Evolutionary conservation across 2,113 vertebrate genomes (phyloP).

Genomic region (Fukomys damarensis): DNA sequence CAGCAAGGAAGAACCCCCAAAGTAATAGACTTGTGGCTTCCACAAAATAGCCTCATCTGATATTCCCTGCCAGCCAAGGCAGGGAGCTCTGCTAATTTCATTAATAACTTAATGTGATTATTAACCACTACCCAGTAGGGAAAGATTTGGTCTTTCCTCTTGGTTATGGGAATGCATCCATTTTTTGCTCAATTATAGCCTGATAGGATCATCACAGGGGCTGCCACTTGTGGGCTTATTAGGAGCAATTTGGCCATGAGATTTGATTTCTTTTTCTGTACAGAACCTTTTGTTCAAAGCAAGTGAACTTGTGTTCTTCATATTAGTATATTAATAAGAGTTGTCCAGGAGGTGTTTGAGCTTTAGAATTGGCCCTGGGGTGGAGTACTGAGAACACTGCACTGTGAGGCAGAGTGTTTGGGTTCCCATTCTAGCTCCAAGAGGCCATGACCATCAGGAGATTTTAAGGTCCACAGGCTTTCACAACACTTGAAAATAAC

Average conservation of each 20-base stretch:
- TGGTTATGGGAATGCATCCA: constrained; percentile 61
- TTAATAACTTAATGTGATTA: constrained; percentile 76
- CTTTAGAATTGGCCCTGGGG: background rate
- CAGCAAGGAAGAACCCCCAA: background rate
- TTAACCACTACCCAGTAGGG: constrained; percentile 43
- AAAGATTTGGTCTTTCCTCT: constrained; percentile 63
- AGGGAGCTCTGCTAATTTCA: constrained; percentile 65
- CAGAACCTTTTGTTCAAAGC: constrained; percentile 69
- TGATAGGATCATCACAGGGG: constrained; percentile 40
- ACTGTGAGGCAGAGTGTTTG: background rate
- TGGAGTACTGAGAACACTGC: background rate
- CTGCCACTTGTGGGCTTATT: constrained; percentile 69
- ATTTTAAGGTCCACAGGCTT: background rate
- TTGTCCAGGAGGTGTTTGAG: background rate
- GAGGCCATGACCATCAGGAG: background rate
- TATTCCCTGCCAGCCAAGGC: constrained; percentile 21
- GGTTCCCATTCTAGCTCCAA: background rate
- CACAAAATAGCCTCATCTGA: background rate
- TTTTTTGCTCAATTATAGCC: constrained; percentile 68
- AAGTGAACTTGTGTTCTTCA: constrained; percentile 66
- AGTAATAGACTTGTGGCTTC: background rate
- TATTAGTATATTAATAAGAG: constrained; percentile 56
- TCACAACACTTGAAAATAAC: background rate
- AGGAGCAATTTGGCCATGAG: constrained; percentile 68
- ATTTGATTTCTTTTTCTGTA: constrained; percentile 73